Percentiles rank a stretch among this genome's conserved stretches.
Conservation (phyloP, 2,888 invertebrate species). For the Troides aeacus region DNA sequence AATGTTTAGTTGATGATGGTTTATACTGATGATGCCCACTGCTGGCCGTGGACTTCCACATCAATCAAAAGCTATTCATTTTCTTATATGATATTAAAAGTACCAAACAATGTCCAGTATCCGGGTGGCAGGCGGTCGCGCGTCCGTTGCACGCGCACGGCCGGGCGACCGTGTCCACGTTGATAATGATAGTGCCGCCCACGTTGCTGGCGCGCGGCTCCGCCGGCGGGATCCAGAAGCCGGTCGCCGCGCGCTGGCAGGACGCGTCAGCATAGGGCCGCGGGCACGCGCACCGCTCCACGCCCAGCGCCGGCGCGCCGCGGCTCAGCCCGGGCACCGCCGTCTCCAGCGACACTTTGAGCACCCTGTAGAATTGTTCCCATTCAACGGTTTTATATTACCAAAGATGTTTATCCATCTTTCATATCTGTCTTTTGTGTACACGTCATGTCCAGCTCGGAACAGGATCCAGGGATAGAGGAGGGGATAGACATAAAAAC, state of each 20-base stretch:
- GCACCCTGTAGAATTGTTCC: conserved; percentile 59
- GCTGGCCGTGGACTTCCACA: too few species aligned
- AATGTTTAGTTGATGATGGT: too few species aligned
- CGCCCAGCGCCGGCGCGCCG: conserved; percentile 86
- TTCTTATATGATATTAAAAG: conserved; percentile 39
- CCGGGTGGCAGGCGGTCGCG: conserved; percentile 87
- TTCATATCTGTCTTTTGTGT: too few species aligned
- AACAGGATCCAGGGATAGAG: too few species aligned
- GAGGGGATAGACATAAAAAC: too few species aligned
- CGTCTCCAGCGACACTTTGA: conserved; percentile 90
- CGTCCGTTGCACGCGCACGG: conserved; percentile 91
- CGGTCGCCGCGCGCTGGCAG: conserved; percentile 92
- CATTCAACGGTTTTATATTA: not conserved
- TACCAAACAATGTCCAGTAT: conserved; percentile 92
- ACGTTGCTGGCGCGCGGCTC: conserved; percentile 60
- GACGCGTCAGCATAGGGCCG: conserved; percentile 90
- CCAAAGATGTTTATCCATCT: too few species aligned
- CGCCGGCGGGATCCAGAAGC: conserved; percentile 86
- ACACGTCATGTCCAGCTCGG: too few species aligned
- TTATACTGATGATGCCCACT: too few species aligned
- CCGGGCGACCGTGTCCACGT: conserved; percentile 87
- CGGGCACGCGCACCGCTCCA: conserved; percentile 93
- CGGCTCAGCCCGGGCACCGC: conserved; percentile 85
- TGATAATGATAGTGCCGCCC: conserved; percentile 87
- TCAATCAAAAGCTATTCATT: too few species aligned